Base-by-base conservation (phyloP, 2,113 vertebrate genomes). In the Drymodes brunneopygia region DNA sequence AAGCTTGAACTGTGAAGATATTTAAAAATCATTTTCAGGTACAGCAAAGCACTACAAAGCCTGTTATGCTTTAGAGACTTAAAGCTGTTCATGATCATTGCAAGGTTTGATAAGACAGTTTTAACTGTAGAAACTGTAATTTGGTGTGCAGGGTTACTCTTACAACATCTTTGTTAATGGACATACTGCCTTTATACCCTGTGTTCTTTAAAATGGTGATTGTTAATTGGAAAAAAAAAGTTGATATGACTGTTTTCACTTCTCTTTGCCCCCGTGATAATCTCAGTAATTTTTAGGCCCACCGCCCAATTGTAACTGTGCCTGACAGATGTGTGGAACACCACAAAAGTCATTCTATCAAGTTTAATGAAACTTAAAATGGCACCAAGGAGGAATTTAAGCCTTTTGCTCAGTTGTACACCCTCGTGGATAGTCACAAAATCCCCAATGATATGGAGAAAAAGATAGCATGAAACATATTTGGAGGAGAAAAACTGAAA, bases 1-100 rank as follows among this genome's bases (percentile, higher is more conserved):
- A 96, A 97, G 71, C 22, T 15, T 80, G 51, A 78, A 64, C 97
- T 98, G 97, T 86, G 53, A 97, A 96, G 80, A 92, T 21, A 90
- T 51, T 78, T 74, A 22, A 75, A 80, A 69, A 56, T 53, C 90
- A 25, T 64, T 92, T 86, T 89, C 33, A 94, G 79, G 73, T 48
- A 82, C 9, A 86, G 42, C 28, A 90, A 89, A 90, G 57, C 66
- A 92, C 53, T 56, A 58, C 8, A 8, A 83, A 73, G 36, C 38
- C 45, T 61, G 27, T 61, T 90, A 78, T 6, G 4, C 35, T 82
- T 86, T 72, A 73, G 27, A 91, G 36, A 67, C 29, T 57, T 77
- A 47, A 64, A 73, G 44, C 24, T 64, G 12, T 50, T 24, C 62
- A 65, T 27, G 44, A 56, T 48, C 2, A 5, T 8, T 83, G 45